A percentile compares a stretch with the other conserved stretches of the same genome.
Conservation (phyloP, 2,113 vertebrate genomes). For the Steatornis caripensis region DNA sequence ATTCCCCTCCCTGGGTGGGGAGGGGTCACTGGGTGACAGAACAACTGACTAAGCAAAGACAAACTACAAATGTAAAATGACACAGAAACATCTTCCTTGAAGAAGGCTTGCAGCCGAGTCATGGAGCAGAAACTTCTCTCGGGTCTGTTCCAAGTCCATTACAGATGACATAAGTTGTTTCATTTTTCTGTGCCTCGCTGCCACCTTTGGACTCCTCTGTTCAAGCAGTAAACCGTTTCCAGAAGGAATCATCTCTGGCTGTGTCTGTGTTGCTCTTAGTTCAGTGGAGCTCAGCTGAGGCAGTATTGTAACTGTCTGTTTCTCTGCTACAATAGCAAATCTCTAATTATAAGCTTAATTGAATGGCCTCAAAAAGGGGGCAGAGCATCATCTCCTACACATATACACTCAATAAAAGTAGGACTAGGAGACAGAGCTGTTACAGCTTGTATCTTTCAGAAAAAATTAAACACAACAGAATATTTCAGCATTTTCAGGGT, state of each 20-base stretch:
- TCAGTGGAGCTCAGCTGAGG: neutral
- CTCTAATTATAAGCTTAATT: slow-evolving; percentile 49
- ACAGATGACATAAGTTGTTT: neutral
- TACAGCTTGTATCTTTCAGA: neutral
- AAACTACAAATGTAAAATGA: neutral
- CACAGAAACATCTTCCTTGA: neutral
- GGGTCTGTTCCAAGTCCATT: neutral
- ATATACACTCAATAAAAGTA: slow-evolving; percentile 16
- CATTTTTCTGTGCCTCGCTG: slow-evolving; percentile 10
- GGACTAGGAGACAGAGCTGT: neutral
- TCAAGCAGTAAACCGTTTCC: neutral
- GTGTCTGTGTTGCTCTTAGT: neutral
- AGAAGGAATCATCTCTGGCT: neutral
- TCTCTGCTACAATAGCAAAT: slow-evolving; percentile 32
- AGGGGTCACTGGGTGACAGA: too few species aligned
- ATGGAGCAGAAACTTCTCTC: neutral
- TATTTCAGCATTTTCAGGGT: neutral
- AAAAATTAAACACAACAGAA: neutral
- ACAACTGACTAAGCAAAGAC: too few species aligned
- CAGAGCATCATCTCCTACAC: neutral
- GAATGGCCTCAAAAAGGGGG: slow-evolving; percentile 15
- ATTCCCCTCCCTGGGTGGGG: too few species aligned
- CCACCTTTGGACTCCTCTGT: neutral
- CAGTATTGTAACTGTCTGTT: neutral
- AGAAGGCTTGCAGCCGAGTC: neutral